Conservation (phyloP, 2,888 invertebrate species). For the Morinoia aosen region DNA sequence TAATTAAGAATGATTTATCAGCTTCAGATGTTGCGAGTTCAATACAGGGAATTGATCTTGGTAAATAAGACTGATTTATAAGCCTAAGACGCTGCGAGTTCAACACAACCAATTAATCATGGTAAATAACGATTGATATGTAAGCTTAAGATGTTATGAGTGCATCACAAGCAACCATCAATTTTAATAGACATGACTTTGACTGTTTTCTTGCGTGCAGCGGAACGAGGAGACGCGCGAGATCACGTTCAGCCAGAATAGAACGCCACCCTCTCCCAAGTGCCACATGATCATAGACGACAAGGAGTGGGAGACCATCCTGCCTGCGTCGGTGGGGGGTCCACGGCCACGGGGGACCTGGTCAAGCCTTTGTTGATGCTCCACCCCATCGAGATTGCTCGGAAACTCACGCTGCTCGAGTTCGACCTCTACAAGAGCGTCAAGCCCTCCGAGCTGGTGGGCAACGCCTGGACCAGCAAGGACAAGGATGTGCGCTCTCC, state of each 20-base stretch:
- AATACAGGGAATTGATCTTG: no score
- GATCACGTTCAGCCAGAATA: slow-evolving; percentile 83
- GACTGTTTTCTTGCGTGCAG: slow-evolving; percentile 74
- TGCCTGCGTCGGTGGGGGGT: slow-evolving; percentile 72
- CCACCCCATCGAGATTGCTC: slow-evolving; percentile 96
- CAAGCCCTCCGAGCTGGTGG: slow-evolving; percentile 98
- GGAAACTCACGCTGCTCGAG: slow-evolving; percentile 95
- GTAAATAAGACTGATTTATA: no score
- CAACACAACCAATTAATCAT: no score
- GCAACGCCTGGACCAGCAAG: slow-evolving; percentile 96
- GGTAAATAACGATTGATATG: no score
- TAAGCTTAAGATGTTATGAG: no score
- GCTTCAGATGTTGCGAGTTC: no score
- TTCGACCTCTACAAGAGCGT: slow-evolving; percentile 93
- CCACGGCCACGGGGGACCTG: slow-evolving; percentile 58
- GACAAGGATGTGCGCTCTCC: slow-evolving; percentile 95
- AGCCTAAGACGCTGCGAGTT: no score
- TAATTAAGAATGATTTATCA: no score
- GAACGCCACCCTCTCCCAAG: slow-evolving; percentile 85
- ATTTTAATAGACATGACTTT: no score
- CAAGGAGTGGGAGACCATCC: slow-evolving; percentile 81
- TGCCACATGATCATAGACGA: slow-evolving; percentile 82
- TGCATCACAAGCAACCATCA: no score
- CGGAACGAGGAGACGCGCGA: slow-evolving; percentile 80
- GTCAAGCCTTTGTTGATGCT: slow-evolving; percentile 72